phyloP scores from a whole-genome alignment of 2,113 vertebrate species.

The Petromus typicus region DNA sequence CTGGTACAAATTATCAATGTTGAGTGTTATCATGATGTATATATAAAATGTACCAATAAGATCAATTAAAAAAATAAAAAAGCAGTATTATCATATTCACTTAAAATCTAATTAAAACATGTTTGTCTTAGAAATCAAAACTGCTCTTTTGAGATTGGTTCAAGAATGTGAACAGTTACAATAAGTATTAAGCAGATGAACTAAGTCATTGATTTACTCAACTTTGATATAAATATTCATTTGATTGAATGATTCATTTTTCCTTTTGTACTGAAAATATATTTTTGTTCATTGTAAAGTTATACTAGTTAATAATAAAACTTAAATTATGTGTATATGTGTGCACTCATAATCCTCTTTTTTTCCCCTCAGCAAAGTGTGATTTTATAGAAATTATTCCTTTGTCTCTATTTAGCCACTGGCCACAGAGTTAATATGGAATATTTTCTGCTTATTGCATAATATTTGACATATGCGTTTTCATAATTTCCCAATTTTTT shows the following conservation, averaged over 20 bases:
- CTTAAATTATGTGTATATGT: background rate
- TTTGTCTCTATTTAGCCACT: background rate
- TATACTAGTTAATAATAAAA: background rate
- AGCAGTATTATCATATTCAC: background rate
- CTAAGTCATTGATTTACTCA: background rate
- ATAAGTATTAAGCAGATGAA: background rate
- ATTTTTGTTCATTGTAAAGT: constrained; percentile 29
- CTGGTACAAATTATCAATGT: too few species aligned
- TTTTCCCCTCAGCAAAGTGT: background rate
- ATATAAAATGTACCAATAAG: too few species aligned
- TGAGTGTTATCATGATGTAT: too few species aligned
- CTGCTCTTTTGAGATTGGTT: background rate
- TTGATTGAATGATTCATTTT: background rate
- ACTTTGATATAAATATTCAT: constrained; percentile 16
- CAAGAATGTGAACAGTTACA: background rate
- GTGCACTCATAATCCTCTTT: background rate
- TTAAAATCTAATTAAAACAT: constrained; percentile 22
- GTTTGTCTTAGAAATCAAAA: background rate
- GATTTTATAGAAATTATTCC: background rate
- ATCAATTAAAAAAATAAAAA: too few species aligned
- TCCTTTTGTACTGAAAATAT: background rate
- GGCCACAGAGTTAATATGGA: constrained; percentile 23
- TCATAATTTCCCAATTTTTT: background rate
- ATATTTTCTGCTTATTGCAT: constrained; percentile 9
- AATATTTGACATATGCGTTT: background rate